Conservation (phyloP, 2,113 vertebrate genomes). For the Apodemus sylvaticus region DNA sequence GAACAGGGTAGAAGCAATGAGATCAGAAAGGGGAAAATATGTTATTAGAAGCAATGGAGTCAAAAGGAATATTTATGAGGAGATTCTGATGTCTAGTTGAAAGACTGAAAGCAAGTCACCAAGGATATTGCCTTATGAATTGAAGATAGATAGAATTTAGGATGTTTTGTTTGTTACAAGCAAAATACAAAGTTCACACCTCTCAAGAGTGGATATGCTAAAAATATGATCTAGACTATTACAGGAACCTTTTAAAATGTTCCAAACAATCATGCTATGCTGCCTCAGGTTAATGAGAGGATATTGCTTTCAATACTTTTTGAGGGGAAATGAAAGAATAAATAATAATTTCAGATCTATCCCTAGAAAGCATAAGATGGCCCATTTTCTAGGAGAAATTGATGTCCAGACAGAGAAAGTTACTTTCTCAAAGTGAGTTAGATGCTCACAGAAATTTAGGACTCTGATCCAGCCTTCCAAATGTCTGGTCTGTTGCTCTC, state of each 20-base stretch:
- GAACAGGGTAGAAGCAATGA: background rate
- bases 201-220: background rate
- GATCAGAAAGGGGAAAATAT: background rate
- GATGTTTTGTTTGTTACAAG: conserved; percentile 7
- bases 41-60: background rate
- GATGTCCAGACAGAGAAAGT: background rate
- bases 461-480: background rate
- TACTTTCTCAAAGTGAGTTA: background rate
- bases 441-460: background rate
- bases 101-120: background rate
- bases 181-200: background rate
- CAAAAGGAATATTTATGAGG: background rate
- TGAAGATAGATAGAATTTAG: background rate
- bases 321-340: background rate
- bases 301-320: background rate
- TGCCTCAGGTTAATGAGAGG: background rate
- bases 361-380: background rate
- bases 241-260: background rate
- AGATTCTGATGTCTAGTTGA: background rate
- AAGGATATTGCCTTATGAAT: background rate
- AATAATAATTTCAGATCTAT: background rate
- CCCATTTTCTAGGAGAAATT: conserved; percentile 13
- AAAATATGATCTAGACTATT: background rate
- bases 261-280: background rate
- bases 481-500: background rate